Evolutionary conservation across 2,797 vertebrate genomes (phyloP).

Genomic region (Leontopithecus rosalia): DNA sequence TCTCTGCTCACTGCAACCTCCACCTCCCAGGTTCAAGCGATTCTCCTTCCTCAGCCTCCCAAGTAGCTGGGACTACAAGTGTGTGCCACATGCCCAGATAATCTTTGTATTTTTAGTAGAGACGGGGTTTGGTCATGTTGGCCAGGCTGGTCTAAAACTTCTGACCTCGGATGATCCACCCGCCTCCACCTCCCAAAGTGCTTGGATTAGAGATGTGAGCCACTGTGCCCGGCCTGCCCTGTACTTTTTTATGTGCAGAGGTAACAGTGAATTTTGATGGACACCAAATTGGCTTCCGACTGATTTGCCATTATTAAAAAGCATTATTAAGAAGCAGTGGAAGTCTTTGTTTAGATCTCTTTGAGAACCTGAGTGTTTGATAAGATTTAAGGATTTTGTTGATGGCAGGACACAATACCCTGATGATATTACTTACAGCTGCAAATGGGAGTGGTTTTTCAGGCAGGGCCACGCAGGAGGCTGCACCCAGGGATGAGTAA

Average conservation of each 20-base stretch:
- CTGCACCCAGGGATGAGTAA: no score
- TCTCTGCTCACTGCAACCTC: no score
- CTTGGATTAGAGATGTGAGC: no score
- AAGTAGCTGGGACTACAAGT: no score
- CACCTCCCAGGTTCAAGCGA: no score
- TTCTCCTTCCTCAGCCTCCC: no score
- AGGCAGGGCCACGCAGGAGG: neutral
- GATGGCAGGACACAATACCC: neutral
- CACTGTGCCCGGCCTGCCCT: neutral
- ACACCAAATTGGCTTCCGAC: neutral
- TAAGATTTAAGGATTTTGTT: neutral
- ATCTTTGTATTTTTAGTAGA: no score
- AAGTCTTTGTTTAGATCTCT: neutral
- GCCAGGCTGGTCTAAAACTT: no score
- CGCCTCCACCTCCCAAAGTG: no score
- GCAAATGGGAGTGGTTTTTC: neutral
- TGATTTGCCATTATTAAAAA: neutral
- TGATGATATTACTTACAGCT: neutral
- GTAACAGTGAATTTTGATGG: neutral
- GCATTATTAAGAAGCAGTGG: rapidly evolving
- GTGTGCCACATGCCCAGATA: no score
- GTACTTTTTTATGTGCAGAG: neutral
- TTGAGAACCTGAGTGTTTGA: neutral
- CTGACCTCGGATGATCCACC: no score
- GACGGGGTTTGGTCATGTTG: no score